A percentile compares a stretch with the other conserved stretches of the same genome.
These are phyloP conservation scores for Odontesthes bonariensis DNA, from an alignment of 2,113 vertebrate genomes.

Conservation along the genomic window DNA sequence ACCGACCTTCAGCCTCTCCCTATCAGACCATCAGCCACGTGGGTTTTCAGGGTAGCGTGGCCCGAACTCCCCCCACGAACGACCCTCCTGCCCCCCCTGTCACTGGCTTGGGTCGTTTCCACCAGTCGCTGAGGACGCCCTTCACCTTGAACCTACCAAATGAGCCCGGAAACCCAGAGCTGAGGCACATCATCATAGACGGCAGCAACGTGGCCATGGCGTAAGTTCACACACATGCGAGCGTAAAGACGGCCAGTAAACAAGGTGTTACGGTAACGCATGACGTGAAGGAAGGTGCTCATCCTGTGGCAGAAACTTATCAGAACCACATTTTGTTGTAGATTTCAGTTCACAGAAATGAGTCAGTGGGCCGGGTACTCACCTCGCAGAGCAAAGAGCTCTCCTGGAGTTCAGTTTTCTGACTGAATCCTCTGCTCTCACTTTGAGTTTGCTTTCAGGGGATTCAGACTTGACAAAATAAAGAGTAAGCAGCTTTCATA, in stretches of 20 bases:
- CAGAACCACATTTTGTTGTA: no score
- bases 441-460: no score
- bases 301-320: no score
- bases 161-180: conserved; percentile 85
- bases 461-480: no score
- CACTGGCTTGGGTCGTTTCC: conserved; percentile 92
- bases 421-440: no score
- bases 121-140: conserved; percentile 89
- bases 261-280: no score
- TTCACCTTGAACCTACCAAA: conserved; percentile 92
- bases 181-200: conserved; percentile 94
- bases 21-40: conserved; percentile 74
- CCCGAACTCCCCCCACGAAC: conserved; percentile 45
- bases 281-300: background rate
- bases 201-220: conserved; percentile 97
- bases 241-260: no score
- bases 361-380: no score
- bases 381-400: no score
- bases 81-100: conserved; percentile 79
- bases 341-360: no score
- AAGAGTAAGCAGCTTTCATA: no score
- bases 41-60: conserved; percentile 52
- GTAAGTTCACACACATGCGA: conserved; percentile 84
- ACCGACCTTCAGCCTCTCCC: conserved; percentile 64
- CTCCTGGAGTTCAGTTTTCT: no score